phyloP scores from a whole-genome alignment of 2,113 vertebrate genomes.

The Cryptotis parvus region DNA sequence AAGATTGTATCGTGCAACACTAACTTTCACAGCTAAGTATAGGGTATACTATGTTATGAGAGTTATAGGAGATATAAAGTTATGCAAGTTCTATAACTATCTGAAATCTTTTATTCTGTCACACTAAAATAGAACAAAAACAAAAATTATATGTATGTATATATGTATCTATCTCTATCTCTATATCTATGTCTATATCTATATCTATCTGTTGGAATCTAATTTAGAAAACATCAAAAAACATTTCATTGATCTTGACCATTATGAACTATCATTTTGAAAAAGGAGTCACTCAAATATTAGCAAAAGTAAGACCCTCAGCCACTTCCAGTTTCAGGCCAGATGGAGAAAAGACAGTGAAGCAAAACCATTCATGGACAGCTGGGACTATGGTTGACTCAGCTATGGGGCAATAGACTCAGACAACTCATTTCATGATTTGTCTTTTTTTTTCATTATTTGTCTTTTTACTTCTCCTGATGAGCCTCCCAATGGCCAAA shows the following conservation, averaged over 20 bases:
- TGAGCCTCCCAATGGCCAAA: not conserved
- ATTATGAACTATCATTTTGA: not conserved
- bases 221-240: not conserved
- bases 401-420: not conserved
- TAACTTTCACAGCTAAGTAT: not conserved
- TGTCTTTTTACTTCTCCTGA: not conserved
- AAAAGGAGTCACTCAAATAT: not conserved
- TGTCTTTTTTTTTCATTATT: no score
- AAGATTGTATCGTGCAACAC: not conserved
- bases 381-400: not conserved
- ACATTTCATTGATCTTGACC: not conserved
- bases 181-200: no score
- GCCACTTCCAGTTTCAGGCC: rapidly evolving
- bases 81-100: not conserved
- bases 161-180: no score
- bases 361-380: rapidly evolving
- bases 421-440: rapidly evolving
- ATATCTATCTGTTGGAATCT: no score
- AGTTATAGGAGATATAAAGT: not conserved
- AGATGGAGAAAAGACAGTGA: no score
- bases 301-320: rapidly evolving
- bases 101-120: not conserved
- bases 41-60: not conserved
- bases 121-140: not conserved
- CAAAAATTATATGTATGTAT: not conserved